phyloP scores from a whole-genome alignment of 53 echinoderm and acorn worm species.

The Apostichopus leukothele region DNA sequence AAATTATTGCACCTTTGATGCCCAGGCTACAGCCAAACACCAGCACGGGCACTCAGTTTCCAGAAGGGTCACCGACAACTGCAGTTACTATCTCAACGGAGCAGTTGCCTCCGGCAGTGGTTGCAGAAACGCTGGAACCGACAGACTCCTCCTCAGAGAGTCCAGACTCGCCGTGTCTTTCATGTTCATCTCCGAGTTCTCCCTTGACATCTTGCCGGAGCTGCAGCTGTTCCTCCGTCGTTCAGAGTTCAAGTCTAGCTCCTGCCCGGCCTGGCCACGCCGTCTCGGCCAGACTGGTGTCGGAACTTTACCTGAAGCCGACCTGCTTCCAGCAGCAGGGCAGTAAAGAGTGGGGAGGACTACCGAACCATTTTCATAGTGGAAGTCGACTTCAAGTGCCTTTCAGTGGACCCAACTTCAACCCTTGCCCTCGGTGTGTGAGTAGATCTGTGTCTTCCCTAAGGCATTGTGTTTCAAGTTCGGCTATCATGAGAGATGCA shows the following conservation, averaged over 20 bases:
- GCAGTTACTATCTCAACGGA: not conserved
- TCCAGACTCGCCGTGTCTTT: conserved; percentile 41
- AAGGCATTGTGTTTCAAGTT: not conserved
- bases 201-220: conserved; percentile 3
- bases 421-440: conserved; percentile 45
- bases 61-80: not conserved
- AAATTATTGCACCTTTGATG: conserved; percentile 40
- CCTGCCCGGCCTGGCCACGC: conserved; percentile 5
- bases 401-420: conserved; percentile 34
- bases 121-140: not conserved
- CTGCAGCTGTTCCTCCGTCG: conserved; percentile 24
- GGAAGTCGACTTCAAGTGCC: conserved; percentile 41
- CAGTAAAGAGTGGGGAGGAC: not conserved
- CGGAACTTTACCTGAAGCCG: not conserved
- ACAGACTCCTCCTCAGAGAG: not conserved
- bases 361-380: not conserved
- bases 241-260: not conserved
- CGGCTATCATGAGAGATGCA: conserved; percentile 29
- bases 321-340: not conserved
- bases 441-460: conserved; percentile 42
- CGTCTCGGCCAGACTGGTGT: not conserved
- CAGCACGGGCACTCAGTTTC: conserved; percentile 39
- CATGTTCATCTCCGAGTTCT: conserved; percentile 21
- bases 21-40: conserved; percentile 16
- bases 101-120: not conserved